A percentile compares a stretch with the other conserved stretches of the same genome.
phyloP scores from a whole-genome alignment of 2,113 vertebrate species.

The Clupea harengus region DNA sequence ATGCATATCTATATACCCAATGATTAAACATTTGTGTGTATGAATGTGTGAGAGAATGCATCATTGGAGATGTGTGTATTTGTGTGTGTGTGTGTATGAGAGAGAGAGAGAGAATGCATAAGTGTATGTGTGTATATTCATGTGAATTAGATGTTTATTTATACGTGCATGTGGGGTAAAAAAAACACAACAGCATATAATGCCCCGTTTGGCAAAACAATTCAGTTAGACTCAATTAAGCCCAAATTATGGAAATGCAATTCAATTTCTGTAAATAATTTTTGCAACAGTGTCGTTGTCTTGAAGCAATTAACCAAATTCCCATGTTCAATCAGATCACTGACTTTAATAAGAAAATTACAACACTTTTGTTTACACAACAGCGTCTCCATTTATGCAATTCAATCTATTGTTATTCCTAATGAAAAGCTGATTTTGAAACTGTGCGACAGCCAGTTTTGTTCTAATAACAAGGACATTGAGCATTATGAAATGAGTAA shows the following conservation, averaged over 20 bases:
- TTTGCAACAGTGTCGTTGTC: not conserved
- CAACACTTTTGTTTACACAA: not conserved
- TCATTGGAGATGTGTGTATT: not conserved
- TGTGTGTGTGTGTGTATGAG: not conserved
- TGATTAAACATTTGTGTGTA: not conserved
- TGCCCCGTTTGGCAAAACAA: conserved; percentile 7
- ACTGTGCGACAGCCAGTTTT: conserved; percentile 10
- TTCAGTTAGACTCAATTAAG: conserved; percentile 2
- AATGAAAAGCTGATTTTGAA: conserved; percentile 5
- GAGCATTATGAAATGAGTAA: not conserved
- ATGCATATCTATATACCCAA: too few relatives aligned
- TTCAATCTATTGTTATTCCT: not conserved
- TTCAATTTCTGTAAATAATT: conserved; percentile 14
- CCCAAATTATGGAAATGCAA: conserved; percentile 12
- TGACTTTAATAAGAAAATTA: conserved; percentile 1
- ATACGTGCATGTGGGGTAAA: not conserved
- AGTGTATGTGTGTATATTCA: not conserved
- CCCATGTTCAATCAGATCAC: conserved; percentile 2
- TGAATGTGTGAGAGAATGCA: not conserved
- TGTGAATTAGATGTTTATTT: not conserved
- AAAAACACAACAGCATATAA: not conserved
- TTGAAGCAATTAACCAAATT: conserved; percentile 16
- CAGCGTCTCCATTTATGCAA: not conserved
- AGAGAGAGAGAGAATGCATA: not conserved
- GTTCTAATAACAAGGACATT: not conserved